Conservation (phyloP, 2,113 vertebrate genomes). For the Triplophysa dalaica region DNA sequence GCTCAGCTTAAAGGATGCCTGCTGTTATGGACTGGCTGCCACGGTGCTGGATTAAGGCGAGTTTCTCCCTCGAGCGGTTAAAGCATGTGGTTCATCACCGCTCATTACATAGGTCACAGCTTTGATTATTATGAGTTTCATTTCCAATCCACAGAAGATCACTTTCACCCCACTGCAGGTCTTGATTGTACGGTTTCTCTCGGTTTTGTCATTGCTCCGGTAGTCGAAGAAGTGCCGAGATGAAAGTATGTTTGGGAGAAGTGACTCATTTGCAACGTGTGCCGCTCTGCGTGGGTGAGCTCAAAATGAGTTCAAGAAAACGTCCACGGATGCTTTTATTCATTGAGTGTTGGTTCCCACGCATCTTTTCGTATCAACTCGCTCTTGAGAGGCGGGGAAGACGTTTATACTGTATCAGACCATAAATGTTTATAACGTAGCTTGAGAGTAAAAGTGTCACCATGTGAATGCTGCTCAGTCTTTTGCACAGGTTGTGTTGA, state of each 20-base stretch:
- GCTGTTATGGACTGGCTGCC: constrained; percentile 19
- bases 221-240: not conserved
- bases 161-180: not conserved
- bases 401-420: constrained; percentile 18
- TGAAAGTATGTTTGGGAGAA: not conserved
- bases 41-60: not conserved
- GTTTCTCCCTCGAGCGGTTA: constrained; percentile 21
- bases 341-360: constrained; percentile 34
- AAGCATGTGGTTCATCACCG: constrained; percentile 14
- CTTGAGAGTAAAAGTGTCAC: not conserved
- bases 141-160: constrained; percentile 21
- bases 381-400: not conserved
- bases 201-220: not conserved
- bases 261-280: constrained; percentile 28
- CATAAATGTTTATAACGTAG: constrained; percentile 6
- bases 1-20: constrained; percentile 19
- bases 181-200: not conserved
- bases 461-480: not conserved
- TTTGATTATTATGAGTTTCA: constrained; percentile 11
- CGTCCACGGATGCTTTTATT: constrained; percentile 28
- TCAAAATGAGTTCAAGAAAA: constrained; percentile 42
- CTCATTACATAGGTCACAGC: constrained; percentile 19
- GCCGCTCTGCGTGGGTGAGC: constrained; percentile 32
- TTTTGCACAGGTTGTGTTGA: not conserved
- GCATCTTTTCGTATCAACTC: constrained; percentile 16